phyloP scores from a whole-genome alignment of 1,140 invertebrate genomes.

The Hyphantria cunea region DNA sequence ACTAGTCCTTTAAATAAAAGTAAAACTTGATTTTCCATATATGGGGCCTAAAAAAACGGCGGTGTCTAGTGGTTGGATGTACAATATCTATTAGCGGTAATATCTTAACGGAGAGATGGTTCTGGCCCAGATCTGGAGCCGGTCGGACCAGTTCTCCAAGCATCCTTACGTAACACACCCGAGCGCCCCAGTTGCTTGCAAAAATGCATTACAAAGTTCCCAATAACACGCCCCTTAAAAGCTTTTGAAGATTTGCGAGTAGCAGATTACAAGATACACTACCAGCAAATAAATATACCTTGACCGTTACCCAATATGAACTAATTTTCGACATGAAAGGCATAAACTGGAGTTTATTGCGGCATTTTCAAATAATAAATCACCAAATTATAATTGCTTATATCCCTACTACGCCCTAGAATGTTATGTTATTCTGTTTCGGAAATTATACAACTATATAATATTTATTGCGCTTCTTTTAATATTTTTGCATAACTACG shows the following conservation, averaged over 20 bases:
- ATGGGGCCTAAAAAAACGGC: constrained; percentile 16
- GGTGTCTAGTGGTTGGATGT: constrained; percentile 52
- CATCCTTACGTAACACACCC: constrained; percentile 72
- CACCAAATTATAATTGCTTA: constrained; percentile 66
- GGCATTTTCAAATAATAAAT: constrained; percentile 59
- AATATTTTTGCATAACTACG: constrained; percentile 58
- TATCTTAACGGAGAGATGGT: constrained; percentile 75
- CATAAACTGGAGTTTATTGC: constrained; percentile 58
- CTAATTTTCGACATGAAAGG: constrained; percentile 63
- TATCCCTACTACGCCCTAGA: constrained; percentile 62
- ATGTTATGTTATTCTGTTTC: constrained; percentile 71
- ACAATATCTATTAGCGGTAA: constrained; percentile 77
- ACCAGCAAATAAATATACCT: constrained; percentile 35
- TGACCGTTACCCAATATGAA: constrained; percentile 59
- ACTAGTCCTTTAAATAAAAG: constrained; percentile 11
- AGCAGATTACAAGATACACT: constrained; percentile 53
- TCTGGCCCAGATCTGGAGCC: constrained; percentile 76
- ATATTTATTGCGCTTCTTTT: constrained; percentile 75
- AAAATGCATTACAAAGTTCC: constrained; percentile 72
- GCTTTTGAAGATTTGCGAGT: constrained; percentile 61
- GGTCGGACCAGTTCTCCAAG: constrained; percentile 72
- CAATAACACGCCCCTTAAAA: constrained; percentile 69
- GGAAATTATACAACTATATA: constrained; percentile 66
- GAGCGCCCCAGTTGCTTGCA: constrained; percentile 57
- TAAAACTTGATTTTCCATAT: constrained; percentile 8